Conservation (phyloP, 1,140 invertebrate genomes). For the Drosophila prosaltans region DNA sequence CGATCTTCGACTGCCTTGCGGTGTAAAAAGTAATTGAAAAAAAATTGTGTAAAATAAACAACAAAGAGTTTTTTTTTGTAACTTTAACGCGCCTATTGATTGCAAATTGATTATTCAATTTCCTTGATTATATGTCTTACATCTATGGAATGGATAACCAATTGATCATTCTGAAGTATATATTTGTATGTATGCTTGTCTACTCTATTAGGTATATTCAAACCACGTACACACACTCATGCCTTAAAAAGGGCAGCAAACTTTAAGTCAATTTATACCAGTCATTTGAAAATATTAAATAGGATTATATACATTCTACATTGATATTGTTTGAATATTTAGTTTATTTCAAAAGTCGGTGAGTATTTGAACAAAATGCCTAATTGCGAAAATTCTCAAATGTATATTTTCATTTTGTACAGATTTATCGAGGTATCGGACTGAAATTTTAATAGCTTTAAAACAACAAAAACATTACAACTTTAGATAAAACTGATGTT, state of each 20-base stretch:
- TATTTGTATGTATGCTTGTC: constrained; percentile 20
- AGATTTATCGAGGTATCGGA: not conserved
- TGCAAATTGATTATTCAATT: constrained; percentile 46
- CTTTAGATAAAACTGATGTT: not conserved
- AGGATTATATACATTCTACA: constrained; percentile 24
- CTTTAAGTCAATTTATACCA: constrained; percentile 13
- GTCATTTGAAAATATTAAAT: constrained; percentile 10
- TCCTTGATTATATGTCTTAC: constrained; percentile 52
- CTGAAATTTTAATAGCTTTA: not conserved
- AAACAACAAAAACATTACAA: not conserved
- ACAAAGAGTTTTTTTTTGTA: not conserved
- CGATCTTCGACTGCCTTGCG: not conserved
- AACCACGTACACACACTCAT: constrained; percentile 9
- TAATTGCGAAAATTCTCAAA: constrained; percentile 9
- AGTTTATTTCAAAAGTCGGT: constrained; percentile 24
- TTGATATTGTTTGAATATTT: constrained; percentile 34
- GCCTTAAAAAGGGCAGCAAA: constrained; percentile 14
- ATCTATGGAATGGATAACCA: constrained; percentile 73
- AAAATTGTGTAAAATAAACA: not conserved
- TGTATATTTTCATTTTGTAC: not conserved
- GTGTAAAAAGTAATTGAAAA: not conserved
- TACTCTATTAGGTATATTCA: constrained; percentile 28
- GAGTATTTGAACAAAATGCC: constrained; percentile 7
- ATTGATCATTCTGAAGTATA: constrained; percentile 38
- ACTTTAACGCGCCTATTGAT: not conserved